Percentiles rank a stretch among this genome's conserved stretches.
phyloP scores from a whole-genome alignment of 2,888 invertebrate genomes.

The Drosophila yooni region DNA sequence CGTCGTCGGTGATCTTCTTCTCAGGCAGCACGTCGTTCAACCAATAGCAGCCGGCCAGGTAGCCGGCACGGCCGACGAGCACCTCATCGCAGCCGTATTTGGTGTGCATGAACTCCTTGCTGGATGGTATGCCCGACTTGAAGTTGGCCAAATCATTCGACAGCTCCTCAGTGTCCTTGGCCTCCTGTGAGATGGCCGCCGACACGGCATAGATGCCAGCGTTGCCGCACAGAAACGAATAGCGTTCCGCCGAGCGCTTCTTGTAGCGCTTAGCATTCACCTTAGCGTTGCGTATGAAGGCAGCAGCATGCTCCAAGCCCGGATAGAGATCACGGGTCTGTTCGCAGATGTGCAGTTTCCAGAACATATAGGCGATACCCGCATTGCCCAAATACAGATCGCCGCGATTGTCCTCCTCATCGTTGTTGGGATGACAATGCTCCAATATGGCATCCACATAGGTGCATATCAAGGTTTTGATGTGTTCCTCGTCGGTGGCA shows the following conservation, averaged over 20 bases:
- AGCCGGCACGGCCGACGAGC: conserved; percentile 94
- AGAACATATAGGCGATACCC: conserved; percentile 91
- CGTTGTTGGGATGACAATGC: conserved; percentile 79
- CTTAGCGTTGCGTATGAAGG: conserved; percentile 88
- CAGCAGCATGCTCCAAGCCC: conserved; percentile 87
- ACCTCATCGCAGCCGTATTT: conserved; percentile 92
- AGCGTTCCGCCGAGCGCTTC: conserved; percentile 87
- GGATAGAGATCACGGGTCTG: conserved; percentile 84
- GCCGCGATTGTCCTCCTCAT: conserved; percentile 82
- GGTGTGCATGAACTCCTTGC: conserved; percentile 87
- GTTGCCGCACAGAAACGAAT: conserved; percentile 92
- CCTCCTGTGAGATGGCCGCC: conserved; percentile 87
- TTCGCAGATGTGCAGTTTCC: conserved; percentile 88
- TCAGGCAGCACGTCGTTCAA: conserved; percentile 85
- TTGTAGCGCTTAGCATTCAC: conserved; percentile 85
- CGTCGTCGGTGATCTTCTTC: conserved; percentile 84
- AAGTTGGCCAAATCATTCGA: conserved; percentile 83
- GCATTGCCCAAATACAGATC: conserved; percentile 85
- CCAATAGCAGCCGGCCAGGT: conserved; percentile 91
- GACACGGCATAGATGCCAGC: conserved; percentile 91
- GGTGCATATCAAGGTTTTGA: conserved; percentile 83
- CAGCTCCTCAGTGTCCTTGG: conserved; percentile 85
- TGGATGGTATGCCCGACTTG: conserved; percentile 83
- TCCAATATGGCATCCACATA: conserved; percentile 84
- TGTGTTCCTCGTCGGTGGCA: conserved; percentile 80